Base-by-base conservation (phyloP, 2,113 vertebrate species). In the Rhinichthys klamathensis region DNA sequence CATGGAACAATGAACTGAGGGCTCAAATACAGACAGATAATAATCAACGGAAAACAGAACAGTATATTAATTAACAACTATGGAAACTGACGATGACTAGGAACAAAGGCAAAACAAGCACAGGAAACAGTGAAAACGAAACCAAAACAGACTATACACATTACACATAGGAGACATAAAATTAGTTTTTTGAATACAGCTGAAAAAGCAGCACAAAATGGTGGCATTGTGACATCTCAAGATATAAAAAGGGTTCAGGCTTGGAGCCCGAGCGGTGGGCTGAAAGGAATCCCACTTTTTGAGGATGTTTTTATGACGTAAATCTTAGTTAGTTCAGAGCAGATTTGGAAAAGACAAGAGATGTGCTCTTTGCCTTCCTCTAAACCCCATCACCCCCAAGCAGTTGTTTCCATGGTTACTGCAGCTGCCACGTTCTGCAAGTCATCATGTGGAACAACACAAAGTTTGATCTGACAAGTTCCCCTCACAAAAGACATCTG, bases 351-450 rank as follows among this genome's bases (percentile, higher is more conserved):
- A 35, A 67, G 32, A 76, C 49, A 7, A 76, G 23, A 86, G n/a
- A 63, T 58, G 49, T 38, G 49, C 30, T 56, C 23, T 4, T 4
- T 67, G 49, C 30, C 58, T 65, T 6, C 9, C 75, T 74, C 65
- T 44, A 51, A 76, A 51, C 56, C 82, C 46, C 41, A 4, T 73
- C 69, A 73, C 44, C 67, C 49, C 51, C 27, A 58, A 85, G 82
- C 69, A 46, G 81, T 38, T 74, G 82, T 87, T 79, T 49, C 54
- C 76, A 84, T 80, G 82, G 86, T 84, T 69, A 81, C 58, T 12
- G 67, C 49, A 70, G 67, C 63, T 73, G 46, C 70, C 56, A 83
- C 79, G 49, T 84, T 74, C 67, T 46, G 32, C 41, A 3, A 35
- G 32, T 49, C 69, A 15, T 35, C 9, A 46, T 51, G 32, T 61